Evolutionary conservation across 1,140 invertebrate genomes (phyloP).

Genomic region (Tenebrio molitor): DNA sequence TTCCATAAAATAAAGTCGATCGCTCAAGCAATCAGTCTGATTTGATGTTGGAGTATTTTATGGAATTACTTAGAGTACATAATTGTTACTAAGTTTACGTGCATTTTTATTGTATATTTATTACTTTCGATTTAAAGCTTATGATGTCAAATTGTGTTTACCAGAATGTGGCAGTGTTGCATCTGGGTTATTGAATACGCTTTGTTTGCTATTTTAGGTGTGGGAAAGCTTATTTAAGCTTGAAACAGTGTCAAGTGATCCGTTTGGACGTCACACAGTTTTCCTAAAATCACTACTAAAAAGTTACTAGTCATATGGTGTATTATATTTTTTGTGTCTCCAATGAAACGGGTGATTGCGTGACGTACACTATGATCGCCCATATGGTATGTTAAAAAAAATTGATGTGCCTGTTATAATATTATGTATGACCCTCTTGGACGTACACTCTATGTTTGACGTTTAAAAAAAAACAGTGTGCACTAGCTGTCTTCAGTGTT

Average conservation of each 20-base stretch:
- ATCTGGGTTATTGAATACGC: conserved; percentile 22
- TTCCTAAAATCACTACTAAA: conserved; percentile 18
- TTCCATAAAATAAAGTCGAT: conserved; percentile 15
- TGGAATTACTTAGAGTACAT: conserved; percentile 26
- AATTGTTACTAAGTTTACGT: conserved; percentile 20
- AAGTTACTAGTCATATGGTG: conserved; percentile 38
- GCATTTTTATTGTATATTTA: conserved; percentile 37
- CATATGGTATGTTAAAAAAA: conserved; percentile 32
- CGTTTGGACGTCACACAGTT: conserved; percentile 9
- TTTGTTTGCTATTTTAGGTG: conserved; percentile 34
- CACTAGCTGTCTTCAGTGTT: conserved; percentile 55
- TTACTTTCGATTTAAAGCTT: conserved; percentile 24
- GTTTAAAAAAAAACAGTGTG: conserved; percentile 51
- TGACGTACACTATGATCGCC: not conserved
- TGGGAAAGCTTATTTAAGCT: conserved; percentile 33
- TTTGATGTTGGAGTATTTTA: conserved; percentile 8
- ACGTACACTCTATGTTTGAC: conserved; percentile 56
- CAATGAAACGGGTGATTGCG: conserved; percentile 4
- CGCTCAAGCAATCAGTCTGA: conserved; percentile 23
- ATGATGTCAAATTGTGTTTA: conserved; percentile 1
- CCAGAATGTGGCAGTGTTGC: not conserved
- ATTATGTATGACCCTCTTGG: conserved; percentile 48
- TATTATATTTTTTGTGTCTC: conserved; percentile 15
- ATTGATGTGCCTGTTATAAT: conserved; percentile 59
- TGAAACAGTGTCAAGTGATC: conserved; percentile 23